Evolutionary conservation across 2,797 vertebrate genomes (phyloP).

Genomic region (Champsocephalus gunnari): DNA sequence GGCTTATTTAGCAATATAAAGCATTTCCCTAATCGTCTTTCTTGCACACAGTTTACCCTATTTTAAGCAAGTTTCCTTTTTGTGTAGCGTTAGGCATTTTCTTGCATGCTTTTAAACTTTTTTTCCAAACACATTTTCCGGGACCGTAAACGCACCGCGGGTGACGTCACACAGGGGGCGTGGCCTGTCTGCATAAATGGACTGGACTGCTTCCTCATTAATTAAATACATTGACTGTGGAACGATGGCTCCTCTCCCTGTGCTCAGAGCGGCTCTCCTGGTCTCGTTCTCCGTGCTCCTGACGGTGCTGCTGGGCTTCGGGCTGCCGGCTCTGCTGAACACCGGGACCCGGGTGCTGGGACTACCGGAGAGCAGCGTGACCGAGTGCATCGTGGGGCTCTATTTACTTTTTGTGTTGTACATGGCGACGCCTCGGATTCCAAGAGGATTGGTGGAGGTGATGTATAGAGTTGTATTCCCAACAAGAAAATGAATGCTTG

Average conservation of each 20-base stretch:
- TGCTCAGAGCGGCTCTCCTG: slow-evolving; percentile 61
- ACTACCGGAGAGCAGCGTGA: slow-evolving; percentile 79
- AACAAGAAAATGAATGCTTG: no score
- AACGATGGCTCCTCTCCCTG: slow-evolving; percentile 80
- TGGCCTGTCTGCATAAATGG: slow-evolving; percentile 22
- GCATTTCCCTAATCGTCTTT: no score
- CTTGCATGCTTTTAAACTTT: no score
- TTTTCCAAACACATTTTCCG: no score
- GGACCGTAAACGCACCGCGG: no score
- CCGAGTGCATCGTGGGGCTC: slow-evolving; percentile 83
- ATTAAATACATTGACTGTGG: slow-evolving; percentile 39
- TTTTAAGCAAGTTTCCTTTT: no score
- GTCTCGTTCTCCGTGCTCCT: slow-evolving; percentile 80
- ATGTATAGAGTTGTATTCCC: neutral
- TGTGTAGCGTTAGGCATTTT: no score
- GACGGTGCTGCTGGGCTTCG: slow-evolving; percentile 81
- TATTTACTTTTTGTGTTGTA: slow-evolving; percentile 83
- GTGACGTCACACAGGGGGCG: slow-evolving; percentile 25
- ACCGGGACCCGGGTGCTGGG: slow-evolving; percentile 70
- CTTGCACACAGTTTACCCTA: no score
- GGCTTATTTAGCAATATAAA: rapidly evolving
- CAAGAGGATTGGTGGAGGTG: slow-evolving; percentile 85
- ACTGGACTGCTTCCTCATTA: slow-evolving; percentile 9
- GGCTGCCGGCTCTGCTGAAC: slow-evolving; percentile 80
- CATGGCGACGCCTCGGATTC: slow-evolving; percentile 81